Base-by-base conservation (phyloP, 2,888 invertebrate species). In the Acanthacorydalis orientalis region DNA sequence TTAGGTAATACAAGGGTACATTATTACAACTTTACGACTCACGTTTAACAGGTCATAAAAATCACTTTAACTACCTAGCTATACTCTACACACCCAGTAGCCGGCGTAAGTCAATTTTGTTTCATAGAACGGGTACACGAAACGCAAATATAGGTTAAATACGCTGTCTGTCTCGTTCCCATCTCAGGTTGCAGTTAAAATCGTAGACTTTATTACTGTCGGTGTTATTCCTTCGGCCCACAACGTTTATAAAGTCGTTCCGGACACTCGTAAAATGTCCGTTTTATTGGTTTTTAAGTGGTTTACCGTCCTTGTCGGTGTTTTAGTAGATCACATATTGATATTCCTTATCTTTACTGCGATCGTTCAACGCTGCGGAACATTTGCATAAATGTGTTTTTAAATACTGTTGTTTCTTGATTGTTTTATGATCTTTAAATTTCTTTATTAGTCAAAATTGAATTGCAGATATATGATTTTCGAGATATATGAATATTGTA, bases 31-130 rank as follows among this genome's bases (percentile, higher is more conserved):
- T 67, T 65, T 64, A 65, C 64, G 63, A 64, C 59, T 62, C 58
- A 48, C 62, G 62, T 65, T 66, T 65, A 49, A 65, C 65, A 65
- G 63, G 61, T 65, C 65, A 61, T 67, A 67, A 67, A 67, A 67
- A 67, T 67, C 67, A 65, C 63, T 65, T 37, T 37, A 37, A 37
- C 37, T 37, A 37, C 37, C 37, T 37, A 12, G 14, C 14, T 12
- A 37, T 14, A 14, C 23, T 23, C 23, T 23, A 23, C 23, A 37
- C 37, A 37, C 37, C 37, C 37, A 37, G n/a, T 23, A 23, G 23
- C 23, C 23, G 23, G 23, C 23, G 23, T 23, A 23, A 23, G 23
- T 23, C 23, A 23, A 23, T 23, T 23, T 23, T 23, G 23, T 23
- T 23, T 23, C 23, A 23, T 23, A 23, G 23, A 23, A 23, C 23